Evolutionary conservation across 2,888 invertebrate species (phyloP), one percentile per base, ranked within the genome.

Genomic region (Limnephilus rhombicus): DNA sequence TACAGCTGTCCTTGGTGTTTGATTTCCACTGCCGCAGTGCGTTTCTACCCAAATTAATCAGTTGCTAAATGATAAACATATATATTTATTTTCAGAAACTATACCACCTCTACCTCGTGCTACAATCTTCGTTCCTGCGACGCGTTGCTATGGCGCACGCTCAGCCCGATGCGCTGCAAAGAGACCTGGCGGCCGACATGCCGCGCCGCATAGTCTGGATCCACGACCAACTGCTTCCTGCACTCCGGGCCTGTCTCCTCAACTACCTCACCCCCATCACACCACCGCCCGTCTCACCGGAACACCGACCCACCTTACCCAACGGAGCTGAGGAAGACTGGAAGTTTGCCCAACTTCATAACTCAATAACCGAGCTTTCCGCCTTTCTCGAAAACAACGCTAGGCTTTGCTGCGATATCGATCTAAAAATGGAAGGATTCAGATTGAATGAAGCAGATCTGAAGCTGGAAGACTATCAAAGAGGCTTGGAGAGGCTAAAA

Each of bases 131-230:
- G 0, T 93, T 96, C 0, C 94, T 96, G 0, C 96, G 96, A 93
- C 95, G 96, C 92, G 94, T 96, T 0, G 96, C 96, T 0, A 94
- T 96, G 94, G 95, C 95, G 0, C 96, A 96, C 91, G 95, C 94
- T 83, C 94, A 95, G 94, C 90, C 94, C 95, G 0, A 93, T 95
- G 0, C 49, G 91, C 0, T 94, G 95, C 1, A 68, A 13, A 94
- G 94, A 3, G 96, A 95, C 94, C 95, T 94, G 80, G 96, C 96
- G 94, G 96, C 96, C 94, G 96, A 96, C 85, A 95, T 95, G 94
- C 96, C 96, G 94, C 96, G 96, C 94, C 93, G 96, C 0, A 94
- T 96, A 9, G 94, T 95, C 87, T 96, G 96, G 96, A 94, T 96
- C 0, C 96, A 96, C 94, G 94, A 94, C 7, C 94, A 94, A 0